Percentiles rank a stretch among this genome's conserved stretches.
Conservation (phyloP, 2,888 invertebrate genomes). For the Polyommatus iphigenia region DNA sequence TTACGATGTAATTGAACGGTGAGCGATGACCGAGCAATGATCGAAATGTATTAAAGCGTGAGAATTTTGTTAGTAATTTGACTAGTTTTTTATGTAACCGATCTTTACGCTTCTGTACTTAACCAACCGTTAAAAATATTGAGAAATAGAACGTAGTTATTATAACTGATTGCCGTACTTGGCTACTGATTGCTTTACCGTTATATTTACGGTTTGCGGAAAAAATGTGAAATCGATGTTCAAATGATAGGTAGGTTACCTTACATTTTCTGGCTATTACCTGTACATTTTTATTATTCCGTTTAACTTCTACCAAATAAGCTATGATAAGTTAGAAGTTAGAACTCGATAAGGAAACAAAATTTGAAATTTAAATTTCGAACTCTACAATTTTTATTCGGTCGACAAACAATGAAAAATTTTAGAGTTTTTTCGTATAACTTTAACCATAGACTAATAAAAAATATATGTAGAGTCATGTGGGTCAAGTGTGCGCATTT, state of each 20-base stretch:
- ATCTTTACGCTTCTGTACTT: constrained; percentile 28
- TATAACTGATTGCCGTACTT: constrained; percentile 13
- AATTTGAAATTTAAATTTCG: background rate
- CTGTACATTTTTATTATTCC: background rate
- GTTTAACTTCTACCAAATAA: background rate
- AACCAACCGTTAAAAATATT: constrained; percentile 30
- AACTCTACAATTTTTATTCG: background rate
- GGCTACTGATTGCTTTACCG: constrained; percentile 17
- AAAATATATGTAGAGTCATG: too few species aligned
- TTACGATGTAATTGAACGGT: constrained; percentile 17
- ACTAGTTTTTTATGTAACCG: constrained; percentile 15
- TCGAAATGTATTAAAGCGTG: constrained; percentile 24
- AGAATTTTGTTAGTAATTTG: constrained; percentile 29
- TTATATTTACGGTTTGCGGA: constrained; percentile 17
- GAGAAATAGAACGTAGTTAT: constrained; percentile 24
- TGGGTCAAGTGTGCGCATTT: too few species aligned
- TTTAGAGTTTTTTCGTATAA: background rate
- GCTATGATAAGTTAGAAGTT: background rate
- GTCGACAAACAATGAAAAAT: too few species aligned
- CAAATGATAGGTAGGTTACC: background rate
- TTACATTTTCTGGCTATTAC: background rate
- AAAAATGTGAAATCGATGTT: constrained; percentile 1
- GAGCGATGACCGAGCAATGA: constrained; percentile 28
- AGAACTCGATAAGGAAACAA: background rate
- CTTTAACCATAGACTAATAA: too few species aligned